Percentiles rank a stretch among this genome's conserved stretches.
phyloP scores from a whole-genome alignment of 2,797 vertebrate genomes.

The Parotocinclus haroldoi region DNA sequence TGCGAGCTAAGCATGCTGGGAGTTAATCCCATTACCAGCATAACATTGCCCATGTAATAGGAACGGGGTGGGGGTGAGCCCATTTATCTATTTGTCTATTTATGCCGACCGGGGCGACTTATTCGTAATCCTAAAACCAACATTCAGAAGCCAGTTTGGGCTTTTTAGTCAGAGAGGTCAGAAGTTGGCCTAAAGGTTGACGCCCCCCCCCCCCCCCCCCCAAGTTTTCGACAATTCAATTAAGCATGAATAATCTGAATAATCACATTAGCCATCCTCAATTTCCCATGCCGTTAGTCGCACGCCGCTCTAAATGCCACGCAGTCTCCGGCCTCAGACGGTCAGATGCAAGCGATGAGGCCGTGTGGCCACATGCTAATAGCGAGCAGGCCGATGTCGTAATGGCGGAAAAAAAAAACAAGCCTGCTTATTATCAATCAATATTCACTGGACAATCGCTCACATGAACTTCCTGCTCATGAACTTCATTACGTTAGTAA shows the following conservation, averaged over 20 bases:
- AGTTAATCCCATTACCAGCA: constrained; percentile 65
- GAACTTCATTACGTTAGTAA: no score
- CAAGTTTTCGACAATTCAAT: no score
- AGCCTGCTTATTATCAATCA: no score
- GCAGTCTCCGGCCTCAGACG: neutral
- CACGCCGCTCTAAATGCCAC: constrained; percentile 50
- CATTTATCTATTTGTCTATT: constrained; percentile 47
- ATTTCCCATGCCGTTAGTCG: constrained; percentile 50
- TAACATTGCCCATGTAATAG: constrained; percentile 62
- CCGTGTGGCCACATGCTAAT: constrained; percentile 5
- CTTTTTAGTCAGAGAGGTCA: constrained; percentile 53
- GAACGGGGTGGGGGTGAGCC: constrained; percentile 47
- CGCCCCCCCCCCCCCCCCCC: constrained; percentile 16
- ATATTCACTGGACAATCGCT: no score
- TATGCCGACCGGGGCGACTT: constrained; percentile 39
- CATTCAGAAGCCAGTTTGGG: constrained; percentile 34
- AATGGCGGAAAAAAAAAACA: neutral
- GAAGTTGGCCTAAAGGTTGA: constrained; percentile 53
- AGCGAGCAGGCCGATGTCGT: neutral
- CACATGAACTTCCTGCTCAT: no score
- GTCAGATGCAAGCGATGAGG: neutral
- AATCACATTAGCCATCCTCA: constrained; percentile 68
- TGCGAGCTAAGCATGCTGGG: constrained; percentile 12
- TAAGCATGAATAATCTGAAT: constrained; percentile 54
- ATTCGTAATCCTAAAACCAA: constrained; percentile 41